A percentile compares a stretch with the other conserved stretches of the same genome.
These are phyloP conservation scores for Acanthisitta chloris DNA, from an alignment of 2,113 vertebrate genomes.

Conservation along the genomic window DNA sequence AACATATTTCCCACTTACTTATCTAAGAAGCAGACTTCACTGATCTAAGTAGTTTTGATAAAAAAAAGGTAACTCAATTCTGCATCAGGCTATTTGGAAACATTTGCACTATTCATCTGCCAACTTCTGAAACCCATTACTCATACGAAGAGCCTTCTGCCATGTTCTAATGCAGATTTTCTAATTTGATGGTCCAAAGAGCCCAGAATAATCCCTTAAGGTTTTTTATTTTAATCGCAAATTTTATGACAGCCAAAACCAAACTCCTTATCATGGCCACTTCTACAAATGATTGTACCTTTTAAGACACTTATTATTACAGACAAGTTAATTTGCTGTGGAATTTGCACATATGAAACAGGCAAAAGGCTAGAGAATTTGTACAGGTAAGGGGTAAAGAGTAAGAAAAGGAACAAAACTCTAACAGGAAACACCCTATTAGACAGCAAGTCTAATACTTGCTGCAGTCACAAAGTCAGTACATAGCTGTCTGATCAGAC, in stretches of 20 bases:
- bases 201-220: neutral
- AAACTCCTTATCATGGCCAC: neutral
- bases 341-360: neutral
- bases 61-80: slow-evolving; percentile 25
- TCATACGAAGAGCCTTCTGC: slow-evolving; percentile 39
- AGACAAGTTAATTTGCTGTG: neutral
- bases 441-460: neutral
- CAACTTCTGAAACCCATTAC: slow-evolving; percentile 47
- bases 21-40: neutral
- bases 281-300: neutral
- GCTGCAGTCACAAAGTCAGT: neutral
- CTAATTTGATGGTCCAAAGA: neutral
- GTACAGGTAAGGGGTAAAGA: neutral
- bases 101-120: slow-evolving; percentile 10
- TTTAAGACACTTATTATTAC: neutral
- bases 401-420: neutral
- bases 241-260: neutral
- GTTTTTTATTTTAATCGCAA: neutral
- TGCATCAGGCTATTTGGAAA: slow-evolving; percentile 44
- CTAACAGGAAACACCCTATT: neutral
- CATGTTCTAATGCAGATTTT: slow-evolving; percentile 31
- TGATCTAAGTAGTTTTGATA: neutral
- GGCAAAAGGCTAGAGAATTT: neutral
- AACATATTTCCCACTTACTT: neutral
- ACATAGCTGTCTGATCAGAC: neutral